Evolutionary conservation across 2,113 vertebrate species (phyloP).

Genomic region (Dromiciops gliroides): DNA sequence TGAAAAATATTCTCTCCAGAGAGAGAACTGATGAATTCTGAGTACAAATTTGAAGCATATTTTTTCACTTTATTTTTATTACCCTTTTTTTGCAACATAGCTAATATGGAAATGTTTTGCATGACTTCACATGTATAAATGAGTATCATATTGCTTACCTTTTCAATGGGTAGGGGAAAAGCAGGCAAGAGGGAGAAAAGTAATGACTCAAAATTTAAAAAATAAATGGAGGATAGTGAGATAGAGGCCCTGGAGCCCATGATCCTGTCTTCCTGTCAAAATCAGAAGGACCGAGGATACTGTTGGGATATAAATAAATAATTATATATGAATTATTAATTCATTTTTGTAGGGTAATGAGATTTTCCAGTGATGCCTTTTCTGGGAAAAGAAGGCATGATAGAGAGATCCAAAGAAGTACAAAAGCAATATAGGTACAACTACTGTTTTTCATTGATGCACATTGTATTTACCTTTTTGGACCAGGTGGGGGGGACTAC

Average conservation of each 20-base stretch:
- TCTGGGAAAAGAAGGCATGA: background rate
- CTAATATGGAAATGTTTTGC: background rate
- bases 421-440: background rate
- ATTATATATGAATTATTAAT: no score
- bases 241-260: background rate
- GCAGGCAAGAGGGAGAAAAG: background rate
- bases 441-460: background rate
- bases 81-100: background rate
- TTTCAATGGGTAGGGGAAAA: background rate
- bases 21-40: background rate
- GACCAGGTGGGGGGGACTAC: background rate
- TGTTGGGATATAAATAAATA: background rate
- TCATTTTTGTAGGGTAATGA: background rate
- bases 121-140: background rate
- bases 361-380: background rate
- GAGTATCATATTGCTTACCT: background rate
- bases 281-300: background rate
- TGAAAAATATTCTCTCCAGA: background rate
- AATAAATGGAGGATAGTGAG: background rate
- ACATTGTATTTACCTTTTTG: background rate
- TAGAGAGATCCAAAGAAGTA: background rate
- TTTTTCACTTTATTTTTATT: background rate
- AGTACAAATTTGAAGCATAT: background rate
- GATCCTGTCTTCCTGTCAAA: background rate
- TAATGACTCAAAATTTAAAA: background rate